Evolutionary conservation across 2,113 vertebrate genomes (phyloP).

Genomic region (Oreocharis arfaki): DNA sequence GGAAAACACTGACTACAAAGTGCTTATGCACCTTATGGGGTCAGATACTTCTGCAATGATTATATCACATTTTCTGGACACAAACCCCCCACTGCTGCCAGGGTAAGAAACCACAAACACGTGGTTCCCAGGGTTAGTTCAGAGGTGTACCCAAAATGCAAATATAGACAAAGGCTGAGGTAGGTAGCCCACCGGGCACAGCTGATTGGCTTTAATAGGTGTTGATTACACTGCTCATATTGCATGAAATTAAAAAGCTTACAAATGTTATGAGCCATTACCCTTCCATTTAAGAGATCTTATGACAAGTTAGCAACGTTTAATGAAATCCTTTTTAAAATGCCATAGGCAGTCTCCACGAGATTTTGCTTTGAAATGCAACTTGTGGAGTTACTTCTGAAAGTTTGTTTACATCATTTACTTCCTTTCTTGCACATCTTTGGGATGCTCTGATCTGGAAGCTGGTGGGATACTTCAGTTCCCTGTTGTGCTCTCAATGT

Average conservation of each 20-base stretch:
- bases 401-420: slow-evolving; percentile 17
- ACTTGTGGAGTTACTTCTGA: background rate
- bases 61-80: background rate
- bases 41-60: background rate
- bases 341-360: slow-evolving; percentile 62
- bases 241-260: slow-evolving; percentile 86
- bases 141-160: slow-evolving; percentile 40
- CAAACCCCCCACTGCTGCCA: background rate
- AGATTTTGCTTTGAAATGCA: slow-evolving; percentile 61
- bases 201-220: slow-evolving; percentile 76
- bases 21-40: background rate
- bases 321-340: slow-evolving; percentile 77
- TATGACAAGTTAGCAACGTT: slow-evolving; percentile 78
- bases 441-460: background rate
- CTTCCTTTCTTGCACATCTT: background rate
- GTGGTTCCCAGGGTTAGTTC: background rate
- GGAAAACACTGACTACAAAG: background rate
- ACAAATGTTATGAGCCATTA: slow-evolving; percentile 81
- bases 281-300: slow-evolving; percentile 78
- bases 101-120: background rate
- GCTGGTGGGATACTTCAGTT: background rate
- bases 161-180: slow-evolving; percentile 67
- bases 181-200: slow-evolving; percentile 67
- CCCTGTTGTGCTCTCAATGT: background rate
- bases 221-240: slow-evolving; percentile 80